A percentile compares a stretch with the other conserved stretches of the same genome.
These are phyloP conservation scores for Oryzias javanicus DNA, from an alignment of 2,113 vertebrate species.

Conservation along the genomic window DNA sequence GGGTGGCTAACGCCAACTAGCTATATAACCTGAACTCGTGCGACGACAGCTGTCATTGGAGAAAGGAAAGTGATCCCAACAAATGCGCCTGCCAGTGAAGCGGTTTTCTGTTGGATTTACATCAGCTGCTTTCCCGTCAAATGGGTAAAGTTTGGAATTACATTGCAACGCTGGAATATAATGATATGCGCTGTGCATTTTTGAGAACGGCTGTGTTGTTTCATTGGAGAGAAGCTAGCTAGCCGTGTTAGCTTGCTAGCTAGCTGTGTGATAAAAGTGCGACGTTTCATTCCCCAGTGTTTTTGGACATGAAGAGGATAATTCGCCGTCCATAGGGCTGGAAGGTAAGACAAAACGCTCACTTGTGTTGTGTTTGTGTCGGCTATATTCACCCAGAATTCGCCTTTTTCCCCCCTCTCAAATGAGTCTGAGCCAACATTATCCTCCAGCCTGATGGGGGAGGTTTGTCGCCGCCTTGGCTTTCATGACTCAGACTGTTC, in stretches of 20 bases:
- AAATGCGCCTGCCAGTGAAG: constrained; percentile 54
- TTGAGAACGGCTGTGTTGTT: constrained; percentile 71
- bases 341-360: constrained; percentile 66
- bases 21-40: constrained; percentile 72
- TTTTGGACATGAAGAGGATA: constrained; percentile 82
- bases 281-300: constrained; percentile 70
- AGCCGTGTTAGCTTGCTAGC: constrained; percentile 69
- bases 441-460: constrained; percentile 54
- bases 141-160: constrained; percentile 73
- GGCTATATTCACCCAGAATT: constrained; percentile 8
- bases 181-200: constrained; percentile 66
- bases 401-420: constrained; percentile 1
- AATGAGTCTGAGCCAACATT: constrained; percentile 37
- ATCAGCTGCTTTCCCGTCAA: constrained; percentile 57
- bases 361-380: constrained; percentile 1
- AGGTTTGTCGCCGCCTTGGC: constrained; percentile 68
- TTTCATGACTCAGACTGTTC: constrained; percentile 69
- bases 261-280: constrained; percentile 71
- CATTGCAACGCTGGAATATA: constrained; percentile 66
- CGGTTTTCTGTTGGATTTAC: constrained; percentile 64
- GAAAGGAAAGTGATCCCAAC: constrained; percentile 77
- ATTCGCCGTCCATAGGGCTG: constrained; percentile 75
- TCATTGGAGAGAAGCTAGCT: constrained; percentile 73
- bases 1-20: constrained; percentile 75
- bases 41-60: constrained; percentile 80